These are phyloP conservation scores for Serilophus lunatus DNA, from an alignment of 2,113 vertebrate species.

Conservation along the genomic window DNA sequence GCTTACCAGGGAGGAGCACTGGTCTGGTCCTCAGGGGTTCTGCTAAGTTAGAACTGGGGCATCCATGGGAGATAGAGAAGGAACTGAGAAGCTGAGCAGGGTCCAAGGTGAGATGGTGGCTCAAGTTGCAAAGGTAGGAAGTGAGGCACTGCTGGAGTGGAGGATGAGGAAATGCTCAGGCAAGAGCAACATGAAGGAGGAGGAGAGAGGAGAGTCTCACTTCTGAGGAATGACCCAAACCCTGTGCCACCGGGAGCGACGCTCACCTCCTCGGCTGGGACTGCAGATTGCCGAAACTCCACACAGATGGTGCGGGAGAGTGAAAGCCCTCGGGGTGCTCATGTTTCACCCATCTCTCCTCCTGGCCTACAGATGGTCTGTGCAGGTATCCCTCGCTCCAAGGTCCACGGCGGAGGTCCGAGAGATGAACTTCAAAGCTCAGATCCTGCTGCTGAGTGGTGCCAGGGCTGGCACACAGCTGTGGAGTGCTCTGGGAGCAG, in stretches of 20 bases:
- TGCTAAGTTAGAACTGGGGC: background rate
- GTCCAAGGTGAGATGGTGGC: fast-evolving
- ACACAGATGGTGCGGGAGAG: fast-evolving
- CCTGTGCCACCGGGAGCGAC: background rate
- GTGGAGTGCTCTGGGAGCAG: fast-evolving
- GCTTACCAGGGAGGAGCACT: background rate
- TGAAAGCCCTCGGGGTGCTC: background rate
- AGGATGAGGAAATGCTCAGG: background rate
- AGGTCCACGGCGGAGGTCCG: fast-evolving
- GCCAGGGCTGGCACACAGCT: fast-evolving
- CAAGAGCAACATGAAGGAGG: background rate
- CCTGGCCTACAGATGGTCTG: background rate
- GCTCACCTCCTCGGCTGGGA: background rate
- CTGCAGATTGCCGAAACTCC: fast-evolving
- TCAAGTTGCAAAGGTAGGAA: background rate
- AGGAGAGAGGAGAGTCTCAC: background rate
- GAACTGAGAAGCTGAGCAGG: background rate
- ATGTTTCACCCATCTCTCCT: background rate
- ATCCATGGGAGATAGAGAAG: fast-evolving
- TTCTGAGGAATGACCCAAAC: background rate
- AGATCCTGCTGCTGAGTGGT: background rate
- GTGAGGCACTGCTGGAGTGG: background rate
- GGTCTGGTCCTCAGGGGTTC: background rate
- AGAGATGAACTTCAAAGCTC: background rate
- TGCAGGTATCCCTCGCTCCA: background rate